Base-by-base conservation (phyloP, 2,888 invertebrate genomes). In the Tridacna gigas region DNA sequence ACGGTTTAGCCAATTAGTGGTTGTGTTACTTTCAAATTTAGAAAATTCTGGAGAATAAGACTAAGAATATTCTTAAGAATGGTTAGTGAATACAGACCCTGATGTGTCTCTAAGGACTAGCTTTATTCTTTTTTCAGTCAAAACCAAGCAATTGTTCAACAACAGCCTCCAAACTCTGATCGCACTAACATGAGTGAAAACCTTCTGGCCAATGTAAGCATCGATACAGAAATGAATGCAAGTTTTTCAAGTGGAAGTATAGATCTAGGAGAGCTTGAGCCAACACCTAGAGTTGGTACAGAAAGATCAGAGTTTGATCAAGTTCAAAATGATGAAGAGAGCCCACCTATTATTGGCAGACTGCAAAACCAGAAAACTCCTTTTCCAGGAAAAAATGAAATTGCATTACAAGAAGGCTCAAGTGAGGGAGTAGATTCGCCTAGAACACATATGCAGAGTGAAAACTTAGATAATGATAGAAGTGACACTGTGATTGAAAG, bases 141-240 rank as follows among this genome's bases (percentile, higher is more conserved):
- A 25, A 71, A 71, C n/a, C 71, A 22, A 22, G 28, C 51, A 22
- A 48, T 20, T 48, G 45, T 71, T 25, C 71, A 71, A 71, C 69
- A 69, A 69, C 69, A 48, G 51, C 71, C 45, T 47, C 71, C 45
- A 47, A 71, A 74, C 74, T 26, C 51, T 79, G 73, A 69, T 37
- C 51, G 86, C 74, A 83, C 76, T 78, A 22, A 65, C n/a, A 69
- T 74, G 18, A 80, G 86, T 45, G 88, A 84, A 63, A 89, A 88
- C 51, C 84, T 93, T 63, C 86, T 94, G 69, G 90, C 90, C 12
- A 94, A 94, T 83, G 93, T 94, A 45, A 91, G 91, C 82, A 93
- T 94, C 20, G 93, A 93, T 86, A 90, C 90, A 0, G 92, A 93
- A 25, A 76, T 92, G 79, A 90, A 89, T 60, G 90, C 89, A 22